Conservation (phyloP, 2,888 invertebrate genomes). For the Hemithea aestivaria region DNA sequence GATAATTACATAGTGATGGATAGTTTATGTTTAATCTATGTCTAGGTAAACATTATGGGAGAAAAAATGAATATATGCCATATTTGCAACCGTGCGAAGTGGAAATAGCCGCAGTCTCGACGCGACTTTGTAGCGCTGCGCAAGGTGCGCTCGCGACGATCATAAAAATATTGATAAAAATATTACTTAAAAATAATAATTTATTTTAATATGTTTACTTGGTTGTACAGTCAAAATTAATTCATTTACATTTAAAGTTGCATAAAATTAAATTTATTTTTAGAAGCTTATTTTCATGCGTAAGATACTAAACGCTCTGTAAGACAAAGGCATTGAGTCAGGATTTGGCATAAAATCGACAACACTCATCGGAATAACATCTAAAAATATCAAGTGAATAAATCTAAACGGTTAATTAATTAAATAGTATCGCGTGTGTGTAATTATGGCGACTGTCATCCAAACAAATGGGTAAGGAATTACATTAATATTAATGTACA, state of each 20-base stretch:
- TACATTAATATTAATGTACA: constrained; percentile 1
- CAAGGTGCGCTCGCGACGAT: constrained; percentile 41
- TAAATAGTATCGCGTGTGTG: constrained; percentile 31
- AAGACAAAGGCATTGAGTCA: constrained; percentile 31
- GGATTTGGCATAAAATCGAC: constrained; percentile 45
- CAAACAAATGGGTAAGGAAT: constrained; percentile 57
- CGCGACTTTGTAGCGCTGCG: constrained; percentile 44
- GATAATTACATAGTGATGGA: constrained; percentile 33
- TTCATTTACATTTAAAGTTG: too few species aligned
- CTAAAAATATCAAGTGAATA: constrained; percentile 38
- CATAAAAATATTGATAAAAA: not conserved
- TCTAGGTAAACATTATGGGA: constrained; percentile 33
- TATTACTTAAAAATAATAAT: too few species aligned
- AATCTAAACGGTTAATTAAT: constrained; percentile 33
- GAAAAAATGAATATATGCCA: constrained; percentile 31
- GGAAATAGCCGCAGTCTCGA: constrained; percentile 42
- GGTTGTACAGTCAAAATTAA: too few species aligned
- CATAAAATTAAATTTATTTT: too few species aligned
- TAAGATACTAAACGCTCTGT: constrained; percentile 2
- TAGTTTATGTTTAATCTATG: constrained; percentile 20
- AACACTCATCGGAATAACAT: constrained; percentile 39
- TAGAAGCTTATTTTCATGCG: too few species aligned
- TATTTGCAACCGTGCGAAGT: constrained; percentile 24
- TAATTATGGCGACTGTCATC: constrained; percentile 51
- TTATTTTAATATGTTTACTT: too few species aligned